A percentile compares a stretch with the other conserved stretches of the same genome.
Evolutionary conservation across 2,797 vertebrate species (phyloP).

Genomic region (Arrhamphus sclerolepis): DNA sequence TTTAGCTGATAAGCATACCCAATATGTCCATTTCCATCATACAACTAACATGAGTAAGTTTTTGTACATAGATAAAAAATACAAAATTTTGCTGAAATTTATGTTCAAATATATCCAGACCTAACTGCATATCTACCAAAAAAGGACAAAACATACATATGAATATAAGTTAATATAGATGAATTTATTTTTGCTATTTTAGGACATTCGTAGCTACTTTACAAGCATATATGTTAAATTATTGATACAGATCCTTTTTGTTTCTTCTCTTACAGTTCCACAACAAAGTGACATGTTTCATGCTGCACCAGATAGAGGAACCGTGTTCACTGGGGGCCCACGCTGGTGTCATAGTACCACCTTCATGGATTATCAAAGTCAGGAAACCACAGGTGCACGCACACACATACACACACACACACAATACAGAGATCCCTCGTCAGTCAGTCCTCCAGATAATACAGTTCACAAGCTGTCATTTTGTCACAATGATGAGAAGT

Average conservation of each 20-base stretch:
- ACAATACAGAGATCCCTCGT: neutral
- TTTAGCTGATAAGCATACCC: too few species aligned
- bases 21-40: too few species aligned
- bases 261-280: conserved; percentile 85
- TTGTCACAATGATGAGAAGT: conserved; percentile 43
- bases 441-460: conserved; percentile 18
- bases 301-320: conserved; percentile 99
- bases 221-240: too few species aligned
- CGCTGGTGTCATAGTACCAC: conserved; percentile 95
- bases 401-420: conserved; percentile 13
- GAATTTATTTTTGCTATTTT: too few species aligned
- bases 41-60: too few species aligned
- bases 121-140: too few species aligned
- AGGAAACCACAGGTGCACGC: conserved; percentile 94
- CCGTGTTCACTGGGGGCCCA: conserved; percentile 96
- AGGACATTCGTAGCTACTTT: too few species aligned
- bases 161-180: too few species aligned
- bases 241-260: neutral
- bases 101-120: too few species aligned
- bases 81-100: too few species aligned
- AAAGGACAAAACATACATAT: too few species aligned
- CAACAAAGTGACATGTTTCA: conserved; percentile 99
- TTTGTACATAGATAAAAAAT: too few species aligned
- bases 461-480: conserved; percentile 36
- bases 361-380: conserved; percentile 99